phyloP scores from a whole-genome alignment of 2,113 vertebrate species.

The Channa maculata region DNA sequence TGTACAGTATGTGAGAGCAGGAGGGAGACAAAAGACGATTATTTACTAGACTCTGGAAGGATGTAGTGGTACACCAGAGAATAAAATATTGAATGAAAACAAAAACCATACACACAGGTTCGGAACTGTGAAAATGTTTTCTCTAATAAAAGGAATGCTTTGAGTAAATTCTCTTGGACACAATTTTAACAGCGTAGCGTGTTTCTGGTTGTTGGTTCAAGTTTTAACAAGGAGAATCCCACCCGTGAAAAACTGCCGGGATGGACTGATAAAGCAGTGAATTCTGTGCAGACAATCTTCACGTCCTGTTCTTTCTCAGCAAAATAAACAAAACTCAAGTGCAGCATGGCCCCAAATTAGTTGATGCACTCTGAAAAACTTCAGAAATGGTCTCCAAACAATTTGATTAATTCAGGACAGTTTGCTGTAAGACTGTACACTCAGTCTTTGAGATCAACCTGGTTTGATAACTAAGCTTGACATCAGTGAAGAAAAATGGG shows the following conservation, averaged over 20 bases:
- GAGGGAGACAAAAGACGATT: neutral
- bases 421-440: neutral
- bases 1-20: neutral
- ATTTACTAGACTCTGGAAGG: constrained; percentile 1
- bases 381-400: constrained; percentile 10
- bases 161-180: too few species aligned
- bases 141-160: neutral
- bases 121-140: neutral
- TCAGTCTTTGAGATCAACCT: constrained; percentile 4
- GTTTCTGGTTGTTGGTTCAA: too few species aligned
- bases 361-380: too few species aligned
- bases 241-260: too few species aligned
- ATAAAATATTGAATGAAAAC: neutral
- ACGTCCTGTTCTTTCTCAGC: too few species aligned
- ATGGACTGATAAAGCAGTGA: too few species aligned
- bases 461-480: constrained; percentile 25
- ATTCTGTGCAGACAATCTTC: too few species aligned
- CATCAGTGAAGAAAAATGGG: constrained; percentile 33
- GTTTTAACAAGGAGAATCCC: too few species aligned
- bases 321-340: too few species aligned
- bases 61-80: neutral
- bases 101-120: constrained; percentile 7
- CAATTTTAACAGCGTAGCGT: too few species aligned
- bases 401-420: neutral
- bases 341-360: too few species aligned